Base-by-base conservation (phyloP, 2,888 invertebrate species). In the Drosophila tanythrix region DNA sequence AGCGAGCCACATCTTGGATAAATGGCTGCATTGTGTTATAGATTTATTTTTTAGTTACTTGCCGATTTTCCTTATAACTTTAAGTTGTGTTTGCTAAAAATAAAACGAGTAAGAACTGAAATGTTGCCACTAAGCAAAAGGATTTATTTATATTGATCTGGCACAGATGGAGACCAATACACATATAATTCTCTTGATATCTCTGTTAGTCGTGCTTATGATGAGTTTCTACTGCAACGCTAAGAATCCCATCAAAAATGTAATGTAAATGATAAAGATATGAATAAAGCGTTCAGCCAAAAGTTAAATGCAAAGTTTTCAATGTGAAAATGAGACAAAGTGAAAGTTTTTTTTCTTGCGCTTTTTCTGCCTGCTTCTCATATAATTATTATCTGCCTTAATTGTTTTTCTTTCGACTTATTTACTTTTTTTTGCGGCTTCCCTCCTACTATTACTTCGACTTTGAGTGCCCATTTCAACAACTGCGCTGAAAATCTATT, bases 351-450 rank as follows among this genome's bases (percentile, higher is more conserved):
- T 70, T 73, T 31, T 31, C 1, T 25, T 35, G 25, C 46, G 58
- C 61, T 66, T 53, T 61, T 65, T 66, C 55, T 76, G 71, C 68
- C 76, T 58, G 66, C 36, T 76, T 66, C 81, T 79, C 74, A 76
- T 88, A 82, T 88, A 79, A 88, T 84, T 83, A 89, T 89, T 88
- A 89, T 89, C 89, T 85, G 80, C 76, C 82, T 79, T 88, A 88
- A 88, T 89, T 88, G 88, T 88, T 88, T 88, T 85, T 82, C 85
- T 79, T 81, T 85, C 82, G 75, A 83, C 83, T 88, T 86, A 86
- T 83, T 81, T 74, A 70, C 77, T 75, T 76, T 55, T 68, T 46
- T 46, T 25, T 31, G 71, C 33, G 52, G 50, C 58, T 25, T 38
- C 40, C 36, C 25, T 21, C 27, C 36, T 7, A 4, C 46, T 2